Evolutionary conservation across 2,888 invertebrate genomes (phyloP), one percentile per base, ranked within the genome.

Genomic region (Pyrrhia umbra): DNA sequence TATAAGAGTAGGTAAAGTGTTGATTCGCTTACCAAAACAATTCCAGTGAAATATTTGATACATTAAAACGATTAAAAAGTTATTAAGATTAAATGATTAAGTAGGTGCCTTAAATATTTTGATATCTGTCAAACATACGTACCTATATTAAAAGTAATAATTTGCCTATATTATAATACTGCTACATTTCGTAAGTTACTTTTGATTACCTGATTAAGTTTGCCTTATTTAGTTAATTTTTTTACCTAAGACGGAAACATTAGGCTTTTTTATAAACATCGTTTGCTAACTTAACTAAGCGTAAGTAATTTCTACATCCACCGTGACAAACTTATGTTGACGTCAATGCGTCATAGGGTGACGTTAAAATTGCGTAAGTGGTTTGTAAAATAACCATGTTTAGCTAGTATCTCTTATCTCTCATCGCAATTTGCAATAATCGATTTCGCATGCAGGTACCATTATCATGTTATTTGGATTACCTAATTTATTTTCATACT

Each of bases 291-390:
- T 50, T 61, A 72, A 67, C 61, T 61, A 62, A 45, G 40, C 68
- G 49, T 43, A n/a, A n/a, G 43, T 72, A 73, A 72, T 72, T 72
- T 46, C 69, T 45, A 57, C 59, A 49, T 42, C 47, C 37, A 69
- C 65, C 49, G 54, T 65, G 49, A 50, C 49, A 60, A 39, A 59
- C 15, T 57, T 42, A 43, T 74, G n/a, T n/a, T n/a, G 75, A 74
- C 69, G 75, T 56, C 64, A 60, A 68, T 49, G 25, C 65, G 52
- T 50, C 45, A 64, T 50, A 60, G 40, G 49, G 49, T 73, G 72
- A 73, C 65, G 75, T 60, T 50, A 59, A 64, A 18, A 46, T 60
- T 74, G 50, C 64, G 51, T 51, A 64, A 74, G 43, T 47, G 25
- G 51, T 54, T 34, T 54, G 49, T 65, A 60, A 69, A 69, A 49